Evolutionary conservation across 2,113 vertebrate genomes (phyloP).

Genomic region (Porphyrio hochstetteri): DNA sequence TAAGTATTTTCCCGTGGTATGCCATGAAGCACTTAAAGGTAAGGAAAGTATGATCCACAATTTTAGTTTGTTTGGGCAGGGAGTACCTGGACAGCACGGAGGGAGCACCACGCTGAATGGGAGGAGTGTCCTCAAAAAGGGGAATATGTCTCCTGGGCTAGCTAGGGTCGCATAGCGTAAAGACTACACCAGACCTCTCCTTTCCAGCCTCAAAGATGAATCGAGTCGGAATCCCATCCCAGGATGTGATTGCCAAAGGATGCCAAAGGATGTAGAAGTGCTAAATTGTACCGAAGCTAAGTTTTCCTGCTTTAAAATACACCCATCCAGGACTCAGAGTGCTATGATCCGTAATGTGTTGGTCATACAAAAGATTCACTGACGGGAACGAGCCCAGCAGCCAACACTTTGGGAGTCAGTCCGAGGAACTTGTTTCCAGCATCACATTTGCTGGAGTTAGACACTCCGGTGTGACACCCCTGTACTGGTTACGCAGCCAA

Average conservation of each 20-base stretch:
- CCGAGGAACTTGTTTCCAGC: fast-evolving
- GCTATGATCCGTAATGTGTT: fast-evolving
- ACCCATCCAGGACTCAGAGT: not conserved
- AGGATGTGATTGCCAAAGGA: not conserved
- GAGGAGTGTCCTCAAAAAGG: not conserved
- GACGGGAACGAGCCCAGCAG: not conserved
- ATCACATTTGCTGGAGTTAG: fast-evolving
- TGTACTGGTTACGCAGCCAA: fast-evolving
- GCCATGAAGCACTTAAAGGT: not conserved
- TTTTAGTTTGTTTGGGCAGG: not conserved
- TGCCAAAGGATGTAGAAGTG: not conserved
- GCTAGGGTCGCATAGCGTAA: fast-evolving
- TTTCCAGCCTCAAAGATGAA: not conserved
- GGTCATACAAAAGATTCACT: not conserved
- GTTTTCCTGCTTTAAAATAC: not conserved
- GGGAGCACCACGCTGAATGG: not conserved
- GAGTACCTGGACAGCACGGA: too few relatives aligned
- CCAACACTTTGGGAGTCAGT: fast-evolving
- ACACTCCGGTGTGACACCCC: fast-evolving
- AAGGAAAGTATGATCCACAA: not conserved
- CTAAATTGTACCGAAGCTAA: not conserved
- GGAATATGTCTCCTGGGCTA: not conserved
- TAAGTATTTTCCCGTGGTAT: not conserved
- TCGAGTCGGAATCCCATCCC: not conserved
- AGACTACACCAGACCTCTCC: not conserved